A percentile compares a stretch with the other conserved stretches of the same genome.
Conservation (phyloP, 2,888 invertebrate species). For the Falcaria lacertinaria region DNA sequence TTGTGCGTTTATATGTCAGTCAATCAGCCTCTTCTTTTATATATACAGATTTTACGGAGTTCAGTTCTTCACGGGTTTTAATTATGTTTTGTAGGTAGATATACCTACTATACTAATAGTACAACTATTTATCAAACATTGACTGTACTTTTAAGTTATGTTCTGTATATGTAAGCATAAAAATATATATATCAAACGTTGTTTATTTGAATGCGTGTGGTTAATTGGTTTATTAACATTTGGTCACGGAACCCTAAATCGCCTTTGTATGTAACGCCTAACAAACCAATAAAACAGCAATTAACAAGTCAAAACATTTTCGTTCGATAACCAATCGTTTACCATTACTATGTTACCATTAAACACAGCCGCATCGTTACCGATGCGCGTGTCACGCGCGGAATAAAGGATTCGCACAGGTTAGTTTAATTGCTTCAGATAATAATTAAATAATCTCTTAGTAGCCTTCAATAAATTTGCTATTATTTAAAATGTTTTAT, state of each 20-base stretch:
- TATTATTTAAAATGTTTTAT: no score
- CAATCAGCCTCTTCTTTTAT: no score
- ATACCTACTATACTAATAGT: no score
- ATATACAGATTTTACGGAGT: no score
- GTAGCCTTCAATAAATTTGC: no score
- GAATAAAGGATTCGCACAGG: not conserved
- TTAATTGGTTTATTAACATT: no score
- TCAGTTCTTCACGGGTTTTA: no score
- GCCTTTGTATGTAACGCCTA: slow-evolving; percentile 29
- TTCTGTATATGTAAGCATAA: no score
- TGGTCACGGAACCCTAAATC: not conserved
- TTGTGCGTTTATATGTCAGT: no score
- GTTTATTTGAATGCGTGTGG: slow-evolving; percentile 7
- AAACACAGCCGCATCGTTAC: not conserved
- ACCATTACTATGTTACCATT: slow-evolving; percentile 11
- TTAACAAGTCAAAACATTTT: slow-evolving; percentile 47
- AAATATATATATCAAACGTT: not conserved
- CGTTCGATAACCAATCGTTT: slow-evolving; percentile 37
- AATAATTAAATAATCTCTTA: not conserved
- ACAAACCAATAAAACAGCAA: slow-evolving; percentile 56
- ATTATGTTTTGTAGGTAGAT: no score
- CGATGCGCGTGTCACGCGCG: not conserved
- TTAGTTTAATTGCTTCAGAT: not conserved
- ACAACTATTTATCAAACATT: no score
- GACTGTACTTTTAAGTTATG: no score